These are phyloP conservation scores for Paragorgia papillata DNA, from an alignment of 92 coral and sea anemone genomes.

Conservation along the genomic window DNA sequence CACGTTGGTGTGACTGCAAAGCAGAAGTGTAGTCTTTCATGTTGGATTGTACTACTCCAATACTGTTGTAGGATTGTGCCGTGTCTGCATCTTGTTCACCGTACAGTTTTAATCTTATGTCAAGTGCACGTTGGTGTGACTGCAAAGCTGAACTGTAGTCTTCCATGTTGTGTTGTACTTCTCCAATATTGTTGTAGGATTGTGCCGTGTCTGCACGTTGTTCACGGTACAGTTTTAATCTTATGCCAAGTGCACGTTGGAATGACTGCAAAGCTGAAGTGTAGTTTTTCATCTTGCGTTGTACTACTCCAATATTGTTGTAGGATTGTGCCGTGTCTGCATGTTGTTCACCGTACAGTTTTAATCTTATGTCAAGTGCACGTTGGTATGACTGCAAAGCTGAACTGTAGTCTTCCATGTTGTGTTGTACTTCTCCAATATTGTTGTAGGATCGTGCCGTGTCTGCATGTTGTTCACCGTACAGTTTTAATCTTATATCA, in stretches of 20 bases:
- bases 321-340: constrained; percentile 24
- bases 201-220: constrained; percentile 1
- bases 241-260: not conserved
- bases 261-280: constrained; percentile 19
- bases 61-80: too few species aligned
- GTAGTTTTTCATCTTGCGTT: not conserved
- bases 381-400: constrained; percentile 8
- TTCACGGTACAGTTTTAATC: constrained; percentile 13
- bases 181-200: not conserved
- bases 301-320: not conserved
- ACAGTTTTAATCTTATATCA: too few species aligned
- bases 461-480: constrained; percentile 2
- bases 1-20: not conserved
- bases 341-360: constrained; percentile 25
- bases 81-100: too few species aligned
- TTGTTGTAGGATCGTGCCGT: constrained; percentile 3
- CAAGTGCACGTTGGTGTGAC: constrained; percentile 14
- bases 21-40: constrained; percentile 1
- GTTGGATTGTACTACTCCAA: too few species aligned
- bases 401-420: not conserved
- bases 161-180: too few species aligned
- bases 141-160: constrained; percentile 8
- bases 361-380: not conserved
- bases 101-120: not conserved
- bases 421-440: constrained; percentile 1